Evolutionary conservation across 1,140 invertebrate species (phyloP), one percentile per base, ranked within the genome.

Genomic region (Sarcophaga bullata): DNA sequence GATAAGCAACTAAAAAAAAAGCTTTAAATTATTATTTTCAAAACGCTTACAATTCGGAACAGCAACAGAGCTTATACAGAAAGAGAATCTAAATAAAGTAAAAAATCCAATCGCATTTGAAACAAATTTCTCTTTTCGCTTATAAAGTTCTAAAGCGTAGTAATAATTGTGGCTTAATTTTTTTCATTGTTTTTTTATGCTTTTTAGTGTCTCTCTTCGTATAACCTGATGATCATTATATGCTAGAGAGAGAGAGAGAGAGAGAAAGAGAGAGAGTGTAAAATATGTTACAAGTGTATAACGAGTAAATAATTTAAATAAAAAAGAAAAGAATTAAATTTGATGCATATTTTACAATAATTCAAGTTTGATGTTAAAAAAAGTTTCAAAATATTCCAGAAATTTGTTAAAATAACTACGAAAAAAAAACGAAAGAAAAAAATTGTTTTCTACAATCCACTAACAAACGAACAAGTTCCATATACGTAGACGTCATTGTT

Each of bases 401-500:
- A 17, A 19, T 68, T n/a, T 17, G 0, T 68, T 68, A 6, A 9
- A 52, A 52, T 13, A 52, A 52, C 9, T 52, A 37, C 50, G 6
- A 52, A 9, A 52, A 10, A 68, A 68, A 68, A 68, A 25, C 25
- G 8, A 68, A 68, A 68, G n/a, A 68, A 68, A 68, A 68, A 19
- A 68, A 19, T 8, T 2, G 4, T 37, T 37, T 37, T 4, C 25
- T 37, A 25, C 3, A 19, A 68, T 68, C 62, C 62, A 68, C 62
- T 19, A 68, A 37, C 25, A 37, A 68, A 8, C 62, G 62, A 68
- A 68, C 62, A 68, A 68, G 62, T 68, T 68, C 62, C 62, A 68
- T 19, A 37, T 68, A 13, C 15, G 62, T 68, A 37, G 4, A 37
- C 11, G n/a, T 68, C n/a, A 17, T 37, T 68, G 52, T 7, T 58